Base-by-base conservation (phyloP, 2,888 invertebrate species). In the Dimorphilus gyrociliatus region DNA sequence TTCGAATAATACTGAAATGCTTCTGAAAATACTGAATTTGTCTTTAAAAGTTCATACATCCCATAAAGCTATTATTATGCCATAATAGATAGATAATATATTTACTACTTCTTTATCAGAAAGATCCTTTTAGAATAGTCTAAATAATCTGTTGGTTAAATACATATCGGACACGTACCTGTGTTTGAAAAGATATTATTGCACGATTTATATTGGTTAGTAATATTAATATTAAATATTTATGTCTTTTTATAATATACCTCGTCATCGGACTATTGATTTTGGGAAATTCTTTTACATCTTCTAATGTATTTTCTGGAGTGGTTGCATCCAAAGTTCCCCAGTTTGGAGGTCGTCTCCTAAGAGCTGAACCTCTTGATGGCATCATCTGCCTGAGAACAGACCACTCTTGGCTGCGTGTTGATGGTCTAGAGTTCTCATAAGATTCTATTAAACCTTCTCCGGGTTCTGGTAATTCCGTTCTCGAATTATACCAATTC, bases 181-280 rank as follows among this genome's bases (percentile, higher is more conserved):
- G 21, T 6, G 25, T 12, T 7, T 6, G 8, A 7, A n/a, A 10
- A 32, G 16, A 15, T 16, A n/a, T 3, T 25, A 25, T 8, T n/a
- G 7, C 8, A 21, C 8, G 8, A 21, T 21, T n/a, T 21, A 8
- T 10, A n/a, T 21, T n/a, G 21, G 8, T 21, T 21, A 10, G 8
- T 10, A 21, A 10, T n/a, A 10, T 21, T 21, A 8, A 8, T 21
- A 8, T n/a, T 21, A 10, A 10, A 21, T n/a, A 21, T 8, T 21
- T 21, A n/a, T 21, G n/a, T 21, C n/a, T 21, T 21, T 8, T 10
- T 10, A n/a, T n/a, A 15, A 30, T 31, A 36, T 46, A 57, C 57
- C 48, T 50, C 16, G 51, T 54, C 55, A 55, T 54, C 18, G 50
- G 48, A 28, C 55, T 53, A 41, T 52, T 53, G 16, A 53, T 40